Percentiles rank a stretch among this genome's conserved stretches.
phyloP scores from a whole-genome alignment of 2,113 vertebrate species.

The Collichthys lucidus region DNA sequence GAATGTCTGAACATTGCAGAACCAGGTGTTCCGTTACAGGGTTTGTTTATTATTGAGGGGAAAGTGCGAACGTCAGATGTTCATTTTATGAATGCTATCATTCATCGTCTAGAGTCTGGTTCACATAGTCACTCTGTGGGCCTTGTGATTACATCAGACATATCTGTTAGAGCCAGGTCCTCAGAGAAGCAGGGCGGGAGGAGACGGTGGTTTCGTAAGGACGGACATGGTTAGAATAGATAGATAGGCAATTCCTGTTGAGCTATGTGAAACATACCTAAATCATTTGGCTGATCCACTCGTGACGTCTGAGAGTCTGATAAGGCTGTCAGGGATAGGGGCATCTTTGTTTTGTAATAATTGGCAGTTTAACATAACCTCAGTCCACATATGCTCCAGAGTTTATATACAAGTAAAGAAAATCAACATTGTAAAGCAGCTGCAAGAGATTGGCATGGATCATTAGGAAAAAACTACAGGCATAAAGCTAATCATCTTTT shows the following conservation, averaged over 20 bases:
- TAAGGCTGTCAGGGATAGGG: neutral
- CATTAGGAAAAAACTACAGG: neutral
- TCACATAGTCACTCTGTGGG: slow-evolving; percentile 49
- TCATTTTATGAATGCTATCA: slow-evolving; percentile 61
- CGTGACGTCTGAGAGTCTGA: neutral
- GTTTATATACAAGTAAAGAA: slow-evolving; percentile 15
- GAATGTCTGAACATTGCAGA: neutral
- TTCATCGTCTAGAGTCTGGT: slow-evolving; percentile 66
- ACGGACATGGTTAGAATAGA: neutral
- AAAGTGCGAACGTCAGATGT: slow-evolving; percentile 54
- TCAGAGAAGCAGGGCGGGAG: slow-evolving; percentile 11
- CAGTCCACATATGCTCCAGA: neutral
- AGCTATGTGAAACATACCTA: neutral
- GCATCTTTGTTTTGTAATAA: neutral
- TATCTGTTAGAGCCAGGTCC: slow-evolving; percentile 16
- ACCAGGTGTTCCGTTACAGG: slow-evolving; percentile 9
- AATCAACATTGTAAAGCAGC: slow-evolving; percentile 12
- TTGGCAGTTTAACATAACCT: neutral
- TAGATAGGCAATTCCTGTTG: slow-evolving; percentile 17
- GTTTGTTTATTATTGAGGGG: slow-evolving; percentile 35
- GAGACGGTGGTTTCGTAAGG: slow-evolving; percentile 17
- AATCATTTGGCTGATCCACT: slow-evolving; percentile 16
- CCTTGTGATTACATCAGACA: slow-evolving; percentile 54
- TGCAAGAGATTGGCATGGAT: slow-evolving; percentile 13
- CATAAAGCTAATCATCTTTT: neutral